Base-by-base conservation (phyloP, 2,113 vertebrate species). In the Caloenas nicobarica region DNA sequence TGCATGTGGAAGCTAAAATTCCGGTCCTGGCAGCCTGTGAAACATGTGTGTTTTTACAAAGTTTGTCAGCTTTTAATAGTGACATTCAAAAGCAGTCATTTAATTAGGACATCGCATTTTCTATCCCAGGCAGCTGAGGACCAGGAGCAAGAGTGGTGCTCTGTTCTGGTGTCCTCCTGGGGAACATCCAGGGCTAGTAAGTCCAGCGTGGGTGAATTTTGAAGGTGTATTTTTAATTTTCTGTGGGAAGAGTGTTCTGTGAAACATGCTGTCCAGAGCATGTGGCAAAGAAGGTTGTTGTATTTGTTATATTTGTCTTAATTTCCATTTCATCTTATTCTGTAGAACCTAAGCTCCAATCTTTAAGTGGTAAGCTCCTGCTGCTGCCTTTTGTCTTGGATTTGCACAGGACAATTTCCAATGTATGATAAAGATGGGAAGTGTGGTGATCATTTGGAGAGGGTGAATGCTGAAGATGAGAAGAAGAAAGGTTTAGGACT, bases 1-100 rank as follows among this genome's bases (percentile, higher is more conserved):
- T n/a, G n/a, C n/a, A n/a, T 60, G 72, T 91, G 85, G 91, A 90
- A 94, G 80, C 69, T 84, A 92, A 89, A 95, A 94, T 86, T 90
- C 88, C 57, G 83, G 54, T 91, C 78, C 65, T 87, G 83, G 81
- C 68, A 89, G 92, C 34, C 88, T 91, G 65, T 81, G 70, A 89
- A 94, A 88, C 42, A 50, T 4, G 10, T 71, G 70, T 50, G 29
- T 54, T 89, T 94, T 95, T 82, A 72, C 36, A 29, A 79, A 93
- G 70, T 94, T 96, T 70, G 88, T 90, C 87, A 68, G 66, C 66
- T 82, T 83, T 86, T 91, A 93, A 71, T 83, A 84, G 51, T 3
- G 1, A 38, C 17, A 26, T 22, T 88, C 50, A 69, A 86, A 76
- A 69, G 38, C 31, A 57, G 62, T 62, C 36, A 44, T 61, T 96